Conservation (phyloP, 2,797 vertebrate species). For the Hypotaenidia philippensis region DNA sequence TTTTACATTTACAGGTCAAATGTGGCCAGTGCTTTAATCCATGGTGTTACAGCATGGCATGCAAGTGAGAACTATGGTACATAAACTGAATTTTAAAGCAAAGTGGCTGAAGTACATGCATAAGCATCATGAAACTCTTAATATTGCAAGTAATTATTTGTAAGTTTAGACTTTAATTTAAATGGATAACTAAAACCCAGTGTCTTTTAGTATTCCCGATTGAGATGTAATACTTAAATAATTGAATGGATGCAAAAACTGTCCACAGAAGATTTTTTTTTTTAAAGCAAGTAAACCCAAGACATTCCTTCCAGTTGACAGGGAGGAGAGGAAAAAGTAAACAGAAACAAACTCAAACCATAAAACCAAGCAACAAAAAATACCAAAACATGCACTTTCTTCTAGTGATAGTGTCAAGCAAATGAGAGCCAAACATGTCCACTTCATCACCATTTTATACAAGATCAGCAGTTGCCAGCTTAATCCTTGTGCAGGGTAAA, state of each 20-base stretch:
- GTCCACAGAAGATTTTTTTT: accelerated
- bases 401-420: background rate
- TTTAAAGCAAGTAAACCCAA: background rate
- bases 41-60: background rate
- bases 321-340: accelerated
- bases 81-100: background rate
- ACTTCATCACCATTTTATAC: background rate
- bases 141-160: background rate
- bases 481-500: background rate
- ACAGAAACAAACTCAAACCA: too few relatives aligned
- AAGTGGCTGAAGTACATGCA: background rate
- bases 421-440: background rate
- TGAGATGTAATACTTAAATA: background rate
- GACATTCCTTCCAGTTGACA: background rate
- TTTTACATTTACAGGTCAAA: background rate
- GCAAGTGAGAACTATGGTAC: background rate
- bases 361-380: background rate
- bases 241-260: background rate
- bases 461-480: background rate
- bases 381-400: background rate
- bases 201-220: background rate
- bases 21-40: background rate
- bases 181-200: background rate
- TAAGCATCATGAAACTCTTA: background rate
- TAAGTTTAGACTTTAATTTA: background rate